Evolutionary conservation across 2,797 vertebrate species (phyloP).

Genomic region (Pelodytes ibericus): DNA sequence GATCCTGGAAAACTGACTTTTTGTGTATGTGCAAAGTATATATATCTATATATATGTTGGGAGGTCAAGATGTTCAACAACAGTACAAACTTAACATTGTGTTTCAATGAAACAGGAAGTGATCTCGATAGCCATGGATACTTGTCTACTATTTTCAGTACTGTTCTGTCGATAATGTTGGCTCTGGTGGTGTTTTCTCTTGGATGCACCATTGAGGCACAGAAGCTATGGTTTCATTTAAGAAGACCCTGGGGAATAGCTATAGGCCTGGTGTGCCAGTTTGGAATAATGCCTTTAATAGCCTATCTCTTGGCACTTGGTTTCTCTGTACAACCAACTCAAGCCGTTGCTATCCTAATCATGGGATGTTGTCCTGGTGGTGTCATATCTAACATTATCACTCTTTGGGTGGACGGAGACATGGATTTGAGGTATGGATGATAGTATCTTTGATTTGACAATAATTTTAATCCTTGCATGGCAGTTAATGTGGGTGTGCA

Average conservation of each 20-base stretch:
- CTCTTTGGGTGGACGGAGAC: conserved; percentile 74
- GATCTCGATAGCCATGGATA: neutral
- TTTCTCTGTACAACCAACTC: conserved; percentile 61
- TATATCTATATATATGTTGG: neutral
- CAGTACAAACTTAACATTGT: conserved; percentile 40
- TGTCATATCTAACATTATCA: conserved; percentile 69
- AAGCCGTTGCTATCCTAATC: conserved; percentile 68
- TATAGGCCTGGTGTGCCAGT: conserved; percentile 71
- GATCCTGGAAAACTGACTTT: neutral
- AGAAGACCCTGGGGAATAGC: conserved; percentile 68
- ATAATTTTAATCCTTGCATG: no score
- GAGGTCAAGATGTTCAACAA: conserved; percentile 55
- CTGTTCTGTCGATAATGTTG: conserved; percentile 60
- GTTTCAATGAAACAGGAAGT: conserved; percentile 50
- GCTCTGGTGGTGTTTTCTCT: conserved; percentile 69
- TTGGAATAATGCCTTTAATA: conserved; percentile 71
- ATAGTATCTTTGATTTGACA: no score
- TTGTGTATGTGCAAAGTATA: neutral
- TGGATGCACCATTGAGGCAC: conserved; percentile 68
- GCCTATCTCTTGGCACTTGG: conserved; percentile 65
- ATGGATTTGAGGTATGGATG: conserved; percentile 73
- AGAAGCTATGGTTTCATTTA: conserved; percentile 66
- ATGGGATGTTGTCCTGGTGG: conserved; percentile 73
- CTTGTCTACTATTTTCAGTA: conserved; percentile 53
- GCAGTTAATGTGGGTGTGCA: no score